Evolutionary conservation across 2,113 vertebrate species (phyloP).

Genomic region (Oryzias woworae): DNA sequence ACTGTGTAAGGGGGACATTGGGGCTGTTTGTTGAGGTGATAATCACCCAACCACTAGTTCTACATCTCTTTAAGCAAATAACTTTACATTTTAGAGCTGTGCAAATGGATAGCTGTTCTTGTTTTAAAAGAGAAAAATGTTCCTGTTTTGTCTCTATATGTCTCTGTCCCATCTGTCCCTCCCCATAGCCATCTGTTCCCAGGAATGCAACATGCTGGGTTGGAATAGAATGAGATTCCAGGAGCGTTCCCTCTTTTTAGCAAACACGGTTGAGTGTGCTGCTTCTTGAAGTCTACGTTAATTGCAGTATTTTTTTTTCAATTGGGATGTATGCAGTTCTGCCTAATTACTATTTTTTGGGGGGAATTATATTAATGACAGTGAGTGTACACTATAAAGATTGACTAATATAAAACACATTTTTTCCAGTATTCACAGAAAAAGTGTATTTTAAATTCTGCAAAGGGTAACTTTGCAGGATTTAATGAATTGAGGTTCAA

Average conservation of each 20-base stretch:
- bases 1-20: not conserved
- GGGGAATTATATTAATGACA: not conserved
- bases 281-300: constrained; percentile 15
- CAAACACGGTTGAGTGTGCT: constrained; percentile 26
- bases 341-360: not conserved
- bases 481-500: no score
- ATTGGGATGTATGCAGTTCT: not conserved
- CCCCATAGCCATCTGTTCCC: constrained; percentile 63
- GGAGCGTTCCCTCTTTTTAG: constrained; percentile 44
- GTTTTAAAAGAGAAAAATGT: constrained; percentile 8
- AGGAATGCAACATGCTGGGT: constrained; percentile 65
- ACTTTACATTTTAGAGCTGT: constrained; percentile 1
- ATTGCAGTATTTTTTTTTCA: not conserved
- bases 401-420: no score
- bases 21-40: not conserved
- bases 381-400: not conserved
- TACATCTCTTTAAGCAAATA: constrained; percentile 2
- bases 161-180: constrained; percentile 63
- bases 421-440: no score
- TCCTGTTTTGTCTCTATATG: constrained; percentile 42
- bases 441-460: no score
- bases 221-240: constrained; percentile 43
- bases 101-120: constrained; percentile 7
- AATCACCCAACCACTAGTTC: constrained; percentile 3
- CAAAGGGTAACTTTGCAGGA: no score